Percentiles rank a stretch among this genome's conserved stretches.
These are phyloP conservation scores for Limnephilus rhombicus DNA, from an alignment of 2,888 invertebrate species.

Conservation along the genomic window DNA sequence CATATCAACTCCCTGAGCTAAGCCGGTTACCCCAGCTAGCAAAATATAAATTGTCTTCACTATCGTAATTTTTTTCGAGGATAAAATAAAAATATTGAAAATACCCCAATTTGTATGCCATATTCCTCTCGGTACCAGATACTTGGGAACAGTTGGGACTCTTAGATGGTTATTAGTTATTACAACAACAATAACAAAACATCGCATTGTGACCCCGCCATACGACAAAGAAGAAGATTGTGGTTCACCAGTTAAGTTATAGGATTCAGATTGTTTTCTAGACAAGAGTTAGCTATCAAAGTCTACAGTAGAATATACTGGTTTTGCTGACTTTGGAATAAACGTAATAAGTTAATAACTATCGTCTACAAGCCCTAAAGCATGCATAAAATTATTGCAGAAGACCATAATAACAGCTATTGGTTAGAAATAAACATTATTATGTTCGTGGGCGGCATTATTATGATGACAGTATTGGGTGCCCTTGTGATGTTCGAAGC, in stretches of 20 bases:
- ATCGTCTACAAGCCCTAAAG: background rate
- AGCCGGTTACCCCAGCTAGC: no score
- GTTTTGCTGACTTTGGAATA: background rate
- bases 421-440: background rate
- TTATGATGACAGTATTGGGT: background rate
- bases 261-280: background rate
- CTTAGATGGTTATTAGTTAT: no score
- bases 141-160: no score
- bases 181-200: no score
- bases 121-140: no score
- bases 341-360: no score
- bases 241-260: background rate
- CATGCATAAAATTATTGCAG: background rate
- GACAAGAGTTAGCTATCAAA: background rate
- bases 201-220: background rate
- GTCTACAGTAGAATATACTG: background rate
- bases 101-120: no score
- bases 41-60: no score
- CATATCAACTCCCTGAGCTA: no score
- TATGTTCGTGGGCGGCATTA: background rate
- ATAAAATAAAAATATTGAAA: no score
- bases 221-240: background rate
- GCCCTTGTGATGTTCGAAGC: background rate
- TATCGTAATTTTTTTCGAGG: no score
- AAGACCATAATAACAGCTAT: background rate